Conservation (phyloP, 2,113 vertebrate genomes). For the Acanthochromis polyacanthus region DNA sequence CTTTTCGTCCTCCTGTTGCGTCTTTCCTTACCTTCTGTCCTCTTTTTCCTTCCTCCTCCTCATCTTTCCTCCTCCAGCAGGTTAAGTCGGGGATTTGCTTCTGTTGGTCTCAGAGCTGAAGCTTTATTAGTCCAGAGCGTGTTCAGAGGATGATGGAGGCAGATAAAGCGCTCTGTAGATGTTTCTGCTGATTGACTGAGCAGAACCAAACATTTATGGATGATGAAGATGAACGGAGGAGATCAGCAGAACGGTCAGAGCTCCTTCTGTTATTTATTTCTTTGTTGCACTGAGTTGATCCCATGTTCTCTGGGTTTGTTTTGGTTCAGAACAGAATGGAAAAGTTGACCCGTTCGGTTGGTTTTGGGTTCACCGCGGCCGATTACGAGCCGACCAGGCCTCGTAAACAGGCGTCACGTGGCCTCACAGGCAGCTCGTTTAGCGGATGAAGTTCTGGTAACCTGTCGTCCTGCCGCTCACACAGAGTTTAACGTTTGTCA, state of each 20-base stretch:
- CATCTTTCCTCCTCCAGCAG: conserved; percentile 9
- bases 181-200: neutral
- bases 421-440: conserved; percentile 22
- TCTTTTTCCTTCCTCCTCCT: neutral
- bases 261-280: no score
- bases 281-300: no score
- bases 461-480: conserved; percentile 6
- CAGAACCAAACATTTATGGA: neutral
- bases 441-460: neutral
- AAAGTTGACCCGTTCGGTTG: conserved; percentile 41
- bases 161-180: conserved; percentile 25
- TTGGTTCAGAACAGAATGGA: conserved; percentile 31
- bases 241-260: no score
- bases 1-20: rapidly evolving
- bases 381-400: conserved; percentile 13
- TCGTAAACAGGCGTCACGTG: conserved; percentile 41
- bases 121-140: conserved; percentile 16
- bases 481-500: neutral
- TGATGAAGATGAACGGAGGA: neutral
- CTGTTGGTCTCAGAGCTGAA: conserved; percentile 55
- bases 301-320: neutral
- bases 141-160: conserved; percentile 27
- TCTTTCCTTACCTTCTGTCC: no score
- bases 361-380: conserved; percentile 12
- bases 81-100: conserved; percentile 76